A percentile compares a stretch with the other conserved stretches of the same genome.
phyloP scores from a whole-genome alignment of 2,888 invertebrate species.

The Mesorhabditis spiculigera region DNA sequence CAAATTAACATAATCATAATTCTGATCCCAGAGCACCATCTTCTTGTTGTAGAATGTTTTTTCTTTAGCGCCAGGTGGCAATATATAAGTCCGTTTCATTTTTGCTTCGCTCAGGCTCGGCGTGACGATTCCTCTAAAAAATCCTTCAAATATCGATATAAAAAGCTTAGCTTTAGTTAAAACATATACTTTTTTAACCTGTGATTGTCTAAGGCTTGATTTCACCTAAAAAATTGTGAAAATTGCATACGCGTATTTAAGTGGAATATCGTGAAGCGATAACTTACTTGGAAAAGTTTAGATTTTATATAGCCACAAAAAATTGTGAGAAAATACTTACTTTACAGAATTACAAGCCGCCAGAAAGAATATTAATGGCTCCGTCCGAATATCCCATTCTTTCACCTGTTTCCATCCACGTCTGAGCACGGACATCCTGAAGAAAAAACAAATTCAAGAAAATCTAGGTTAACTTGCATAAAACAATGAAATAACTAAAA shows the following conservation, averaged over 20 bases:
- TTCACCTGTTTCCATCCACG: conserved; percentile 16
- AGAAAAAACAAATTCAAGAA: no score
- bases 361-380: conserved; percentile 41
- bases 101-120: conserved; percentile 42
- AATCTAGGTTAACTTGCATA: no score
- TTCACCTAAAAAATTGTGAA: no score
- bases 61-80: conserved; percentile 27
- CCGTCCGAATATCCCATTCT: conserved; percentile 33
- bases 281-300: no score
- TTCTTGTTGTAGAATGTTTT: conserved; percentile 49
- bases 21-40: conserved; percentile 53
- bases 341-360: conserved; percentile 39
- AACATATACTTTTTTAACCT: no score
- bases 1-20: conserved; percentile 52
- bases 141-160: neutral
- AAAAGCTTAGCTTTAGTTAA: neutral
- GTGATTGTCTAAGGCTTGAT: no score
- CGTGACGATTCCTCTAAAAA: conserved; percentile 45
- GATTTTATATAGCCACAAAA: no score
- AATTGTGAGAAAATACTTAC: no score
- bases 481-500: no score
- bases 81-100: conserved; percentile 41
- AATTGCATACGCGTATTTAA: no score
- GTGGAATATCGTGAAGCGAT: neutral
- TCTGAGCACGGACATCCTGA: neutral